These are phyloP conservation scores for Oreochromis grahami DNA, from an alignment of 2,797 vertebrate species.

Conservation along the genomic window DNA sequence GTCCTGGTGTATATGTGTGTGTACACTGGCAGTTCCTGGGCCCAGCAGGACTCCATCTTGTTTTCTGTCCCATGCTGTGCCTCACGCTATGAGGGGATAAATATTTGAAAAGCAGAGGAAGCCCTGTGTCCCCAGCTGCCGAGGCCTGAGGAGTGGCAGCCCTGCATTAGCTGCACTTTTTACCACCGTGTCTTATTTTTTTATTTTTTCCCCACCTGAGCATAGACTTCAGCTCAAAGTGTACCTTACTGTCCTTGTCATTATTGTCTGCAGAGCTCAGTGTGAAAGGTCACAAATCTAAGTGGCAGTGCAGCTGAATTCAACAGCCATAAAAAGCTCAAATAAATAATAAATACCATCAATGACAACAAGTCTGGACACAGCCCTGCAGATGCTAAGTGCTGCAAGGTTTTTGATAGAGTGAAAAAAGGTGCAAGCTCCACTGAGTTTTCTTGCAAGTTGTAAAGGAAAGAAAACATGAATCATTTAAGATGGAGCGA, in stretches of 20 bases:
- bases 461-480: conserved; percentile 30
- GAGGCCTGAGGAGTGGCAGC: conserved; percentile 14
- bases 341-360: conserved; percentile 63
- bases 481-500: conserved; percentile 47
- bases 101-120: conserved; percentile 71
- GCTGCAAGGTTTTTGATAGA: conserved; percentile 29
- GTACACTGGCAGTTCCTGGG: conserved; percentile 19
- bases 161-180: conserved; percentile 22
- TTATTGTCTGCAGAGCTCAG: conserved; percentile 35
- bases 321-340: conserved; percentile 29
- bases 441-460: conserved; percentile 18
- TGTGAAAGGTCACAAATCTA: conserved; percentile 58
- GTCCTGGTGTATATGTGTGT: conserved; percentile 30
- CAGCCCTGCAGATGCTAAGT: conserved; percentile 40
- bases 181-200: background rate
- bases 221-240: conserved; percentile 29
- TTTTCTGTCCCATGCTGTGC: conserved; percentile 54
- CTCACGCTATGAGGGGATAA: conserved; percentile 55
- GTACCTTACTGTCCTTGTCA: conserved; percentile 8
- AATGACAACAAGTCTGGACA: conserved; percentile 43
- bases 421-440: conserved; percentile 9
- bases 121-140: conserved; percentile 21
- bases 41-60: conserved; percentile 49
- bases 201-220: background rate
- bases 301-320: conserved; percentile 53